Evolutionary conservation across 2,113 vertebrate species (phyloP).

Genomic region (Neolamprologus caudopunctatus): DNA sequence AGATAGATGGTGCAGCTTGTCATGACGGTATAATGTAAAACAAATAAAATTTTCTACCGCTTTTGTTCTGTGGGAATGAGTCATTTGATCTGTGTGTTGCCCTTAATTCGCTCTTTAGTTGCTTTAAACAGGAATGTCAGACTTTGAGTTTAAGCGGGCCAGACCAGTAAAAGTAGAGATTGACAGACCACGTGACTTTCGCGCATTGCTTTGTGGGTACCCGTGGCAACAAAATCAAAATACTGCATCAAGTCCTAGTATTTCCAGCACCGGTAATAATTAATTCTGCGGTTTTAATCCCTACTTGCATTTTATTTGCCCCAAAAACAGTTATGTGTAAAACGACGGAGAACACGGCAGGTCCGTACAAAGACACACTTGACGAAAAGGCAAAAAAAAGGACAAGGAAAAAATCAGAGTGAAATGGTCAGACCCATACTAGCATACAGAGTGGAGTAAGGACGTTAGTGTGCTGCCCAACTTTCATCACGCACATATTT

Average conservation of each 20-base stretch:
- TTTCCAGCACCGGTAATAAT: not conserved
- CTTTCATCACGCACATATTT: not conserved
- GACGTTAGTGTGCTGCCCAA: not conserved
- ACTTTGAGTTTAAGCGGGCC: not conserved
- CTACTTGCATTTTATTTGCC: not conserved
- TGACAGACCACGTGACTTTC: not conserved
- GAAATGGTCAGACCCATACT: not conserved
- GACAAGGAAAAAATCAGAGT: not conserved
- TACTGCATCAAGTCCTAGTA: not conserved
- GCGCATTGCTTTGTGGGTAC: not conserved
- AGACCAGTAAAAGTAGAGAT: not conserved
- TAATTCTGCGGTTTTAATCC: not conserved
- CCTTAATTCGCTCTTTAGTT: not conserved
- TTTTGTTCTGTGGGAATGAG: slow-evolving; percentile 42
- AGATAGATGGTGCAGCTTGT: slow-evolving; percentile 58
- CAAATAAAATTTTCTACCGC: slow-evolving; percentile 72
- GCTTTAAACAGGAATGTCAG: not conserved
- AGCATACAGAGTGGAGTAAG: not conserved
- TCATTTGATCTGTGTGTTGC: not conserved
- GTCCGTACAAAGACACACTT: not conserved
- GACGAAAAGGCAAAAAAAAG: not conserved
- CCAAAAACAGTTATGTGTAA: not conserved
- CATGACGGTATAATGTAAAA: slow-evolving; percentile 70
- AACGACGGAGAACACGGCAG: not conserved
- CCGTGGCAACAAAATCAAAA: not conserved